phyloP scores from a whole-genome alignment of 2,888 invertebrate genomes.

The Lumbricus terrestris region DNA sequence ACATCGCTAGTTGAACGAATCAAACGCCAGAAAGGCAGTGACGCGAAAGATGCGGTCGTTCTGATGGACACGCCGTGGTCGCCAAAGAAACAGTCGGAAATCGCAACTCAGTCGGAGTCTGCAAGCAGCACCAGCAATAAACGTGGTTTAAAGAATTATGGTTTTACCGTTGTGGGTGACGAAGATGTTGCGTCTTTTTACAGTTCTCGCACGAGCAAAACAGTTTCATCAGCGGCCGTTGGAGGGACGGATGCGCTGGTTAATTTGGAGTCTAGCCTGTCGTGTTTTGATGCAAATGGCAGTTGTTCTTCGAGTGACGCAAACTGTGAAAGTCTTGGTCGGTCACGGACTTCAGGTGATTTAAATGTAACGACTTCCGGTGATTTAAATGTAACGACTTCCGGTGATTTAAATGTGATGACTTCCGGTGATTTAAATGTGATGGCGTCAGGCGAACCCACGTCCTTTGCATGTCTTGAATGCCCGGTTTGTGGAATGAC shows the following conservation, averaged over 20 bases:
- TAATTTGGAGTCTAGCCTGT: not conserved
- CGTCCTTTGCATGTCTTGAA: not conserved
- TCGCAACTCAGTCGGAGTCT: not conserved
- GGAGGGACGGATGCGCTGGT: too few relatives aligned
- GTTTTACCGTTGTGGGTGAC: not conserved
- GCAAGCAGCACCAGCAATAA: not conserved
- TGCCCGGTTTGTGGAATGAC: constrained; percentile 50
- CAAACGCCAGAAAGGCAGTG: not conserved
- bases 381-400: not conserved
- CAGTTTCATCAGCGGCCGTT: not conserved
- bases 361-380: not conserved
- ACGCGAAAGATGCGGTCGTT: not conserved
- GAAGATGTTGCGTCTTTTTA: not conserved
- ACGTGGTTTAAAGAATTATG: not conserved
- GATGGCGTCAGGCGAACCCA: not conserved
- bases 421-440: not conserved
- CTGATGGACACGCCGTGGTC: not conserved
- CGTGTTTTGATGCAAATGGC: not conserved
- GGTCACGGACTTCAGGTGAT: not conserved
- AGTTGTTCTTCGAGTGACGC: not conserved
- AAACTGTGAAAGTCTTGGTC: not conserved
- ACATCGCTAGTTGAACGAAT: not conserved
- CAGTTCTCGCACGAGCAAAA: not conserved
- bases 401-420: not conserved
- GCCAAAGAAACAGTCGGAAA: not conserved